phyloP scores from a whole-genome alignment of 2,797 vertebrate genomes.

The Myiotriccus ornatus region DNA sequence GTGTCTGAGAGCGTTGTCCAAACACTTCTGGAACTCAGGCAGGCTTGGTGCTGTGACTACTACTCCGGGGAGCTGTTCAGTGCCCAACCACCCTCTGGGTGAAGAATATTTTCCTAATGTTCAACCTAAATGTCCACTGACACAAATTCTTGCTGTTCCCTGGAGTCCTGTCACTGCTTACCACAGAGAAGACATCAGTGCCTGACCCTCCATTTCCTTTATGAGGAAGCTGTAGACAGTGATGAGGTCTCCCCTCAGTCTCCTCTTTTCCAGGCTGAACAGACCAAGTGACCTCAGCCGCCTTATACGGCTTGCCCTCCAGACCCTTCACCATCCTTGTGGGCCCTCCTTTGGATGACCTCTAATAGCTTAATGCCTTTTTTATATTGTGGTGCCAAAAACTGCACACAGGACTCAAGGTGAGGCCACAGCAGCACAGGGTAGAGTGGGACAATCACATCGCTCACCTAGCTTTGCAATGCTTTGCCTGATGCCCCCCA shows the following conservation, averaged over 20 bases:
- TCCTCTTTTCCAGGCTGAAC: background rate
- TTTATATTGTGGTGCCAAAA: fast-evolving
- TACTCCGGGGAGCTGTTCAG: fast-evolving
- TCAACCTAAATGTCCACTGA: background rate
- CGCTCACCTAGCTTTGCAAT: fast-evolving
- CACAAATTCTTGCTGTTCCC: background rate
- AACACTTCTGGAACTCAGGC: background rate
- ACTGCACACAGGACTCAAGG: fast-evolving
- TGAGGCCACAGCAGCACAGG: fast-evolving
- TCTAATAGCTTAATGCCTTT: fast-evolving
- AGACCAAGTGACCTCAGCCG: fast-evolving
- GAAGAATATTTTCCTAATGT: background rate
- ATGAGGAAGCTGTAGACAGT: background rate
- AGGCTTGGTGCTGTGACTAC: background rate
- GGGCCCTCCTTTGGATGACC: fast-evolving
- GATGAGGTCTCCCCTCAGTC: background rate
- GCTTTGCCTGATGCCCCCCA: background rate
- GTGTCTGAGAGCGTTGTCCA: background rate
- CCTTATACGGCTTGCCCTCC: fast-evolving
- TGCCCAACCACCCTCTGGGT: background rate
- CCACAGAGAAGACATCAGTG: background rate
- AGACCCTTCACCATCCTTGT: background rate
- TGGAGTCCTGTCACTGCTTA: background rate
- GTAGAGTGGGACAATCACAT: background rate
- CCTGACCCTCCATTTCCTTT: background rate